Conservation (phyloP, 2,888 invertebrate species). For the Lasioglossum oenotherae region DNA sequence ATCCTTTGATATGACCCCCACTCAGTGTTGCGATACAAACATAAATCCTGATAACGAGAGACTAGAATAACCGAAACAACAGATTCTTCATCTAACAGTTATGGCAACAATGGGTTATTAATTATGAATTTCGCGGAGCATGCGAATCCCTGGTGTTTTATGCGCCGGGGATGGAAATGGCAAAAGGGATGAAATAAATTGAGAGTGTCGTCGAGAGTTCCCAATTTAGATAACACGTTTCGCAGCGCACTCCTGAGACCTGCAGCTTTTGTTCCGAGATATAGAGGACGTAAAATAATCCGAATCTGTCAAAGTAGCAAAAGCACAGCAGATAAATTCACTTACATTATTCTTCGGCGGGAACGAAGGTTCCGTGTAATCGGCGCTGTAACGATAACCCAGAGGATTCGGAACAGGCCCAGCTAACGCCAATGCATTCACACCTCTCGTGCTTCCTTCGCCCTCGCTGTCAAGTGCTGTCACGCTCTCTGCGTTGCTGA, state of each 20-base stretch:
- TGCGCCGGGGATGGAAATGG: background rate
- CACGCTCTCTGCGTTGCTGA: slow-evolving; percentile 90
- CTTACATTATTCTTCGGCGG: slow-evolving; percentile 89
- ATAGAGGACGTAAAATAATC: background rate
- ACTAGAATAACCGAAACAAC: background rate
- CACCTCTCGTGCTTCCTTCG: slow-evolving; percentile 86
- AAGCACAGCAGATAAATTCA: slow-evolving; percentile 62
- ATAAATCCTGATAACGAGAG: background rate
- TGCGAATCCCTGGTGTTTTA: background rate
- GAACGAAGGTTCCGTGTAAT: slow-evolving; percentile 92
- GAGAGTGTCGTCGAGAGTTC: background rate
- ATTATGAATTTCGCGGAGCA: background rate
- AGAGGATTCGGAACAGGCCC: slow-evolving; percentile 91
- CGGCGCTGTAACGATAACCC: slow-evolving; percentile 90
- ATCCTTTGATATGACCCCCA: too few relatives aligned
- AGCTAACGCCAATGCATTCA: slow-evolving; percentile 87
- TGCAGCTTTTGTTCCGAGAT: background rate
- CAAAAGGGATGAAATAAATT: slow-evolving; percentile 5
- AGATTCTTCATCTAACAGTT: background rate
- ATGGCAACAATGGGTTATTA: background rate
- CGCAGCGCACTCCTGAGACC: slow-evolving; percentile 3
- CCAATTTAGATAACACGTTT: slow-evolving; percentile 9
- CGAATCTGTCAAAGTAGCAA: background rate
- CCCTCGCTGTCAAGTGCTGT: slow-evolving; percentile 85
- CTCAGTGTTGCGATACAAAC: too few relatives aligned